These are phyloP conservation scores for Augochlorella aurata DNA, from an alignment of 2,888 invertebrate species.

Conservation along the genomic window DNA sequence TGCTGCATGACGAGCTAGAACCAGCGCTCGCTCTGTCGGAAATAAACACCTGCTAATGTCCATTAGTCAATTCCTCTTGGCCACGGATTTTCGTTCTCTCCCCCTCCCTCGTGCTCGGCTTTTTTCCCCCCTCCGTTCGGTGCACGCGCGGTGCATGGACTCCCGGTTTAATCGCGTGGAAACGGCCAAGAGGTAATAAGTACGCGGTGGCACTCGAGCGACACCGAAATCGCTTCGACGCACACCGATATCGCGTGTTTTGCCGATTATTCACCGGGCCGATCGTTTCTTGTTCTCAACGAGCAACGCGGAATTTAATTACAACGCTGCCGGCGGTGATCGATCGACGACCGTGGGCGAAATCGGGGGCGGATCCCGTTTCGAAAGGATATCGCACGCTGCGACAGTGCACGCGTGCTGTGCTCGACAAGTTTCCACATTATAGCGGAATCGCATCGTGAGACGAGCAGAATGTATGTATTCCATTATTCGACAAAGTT, in stretches of 20 bases:
- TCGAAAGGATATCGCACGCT: not conserved
- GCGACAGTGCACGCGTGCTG: not conserved
- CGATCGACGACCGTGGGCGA: conserved; percentile 3
- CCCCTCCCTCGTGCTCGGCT: not conserved
- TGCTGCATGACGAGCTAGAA: conserved; percentile 66
- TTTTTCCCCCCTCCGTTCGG: conserved; percentile 29
- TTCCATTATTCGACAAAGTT: too few species aligned
- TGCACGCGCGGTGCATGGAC: conserved; percentile 31
- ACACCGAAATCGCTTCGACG: conserved; percentile 51
- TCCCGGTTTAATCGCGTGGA: conserved; percentile 60
- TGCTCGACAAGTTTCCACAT: not conserved
- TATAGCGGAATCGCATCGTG: too few species aligned
- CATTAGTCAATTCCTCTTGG: conserved; percentile 63
- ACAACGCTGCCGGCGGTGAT: conserved; percentile 18
- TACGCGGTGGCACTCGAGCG: conserved; percentile 4
- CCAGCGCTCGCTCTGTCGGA: conserved; percentile 74
- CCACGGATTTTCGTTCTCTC: conserved; percentile 39
- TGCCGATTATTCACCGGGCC: conserved; percentile 45
- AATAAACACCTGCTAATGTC: conserved; percentile 79
- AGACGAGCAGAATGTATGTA: too few species aligned
- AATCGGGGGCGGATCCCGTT: not conserved
- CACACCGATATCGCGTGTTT: conserved; percentile 53
- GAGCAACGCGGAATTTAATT: conserved; percentile 41
- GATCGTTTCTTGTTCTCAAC: conserved; percentile 1
- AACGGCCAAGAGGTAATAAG: conserved; percentile 15